Percentiles rank a stretch among this genome's conserved stretches.
Conservation (phyloP, 2,113 vertebrate genomes). For the Isurus oxyrinchus region DNA sequence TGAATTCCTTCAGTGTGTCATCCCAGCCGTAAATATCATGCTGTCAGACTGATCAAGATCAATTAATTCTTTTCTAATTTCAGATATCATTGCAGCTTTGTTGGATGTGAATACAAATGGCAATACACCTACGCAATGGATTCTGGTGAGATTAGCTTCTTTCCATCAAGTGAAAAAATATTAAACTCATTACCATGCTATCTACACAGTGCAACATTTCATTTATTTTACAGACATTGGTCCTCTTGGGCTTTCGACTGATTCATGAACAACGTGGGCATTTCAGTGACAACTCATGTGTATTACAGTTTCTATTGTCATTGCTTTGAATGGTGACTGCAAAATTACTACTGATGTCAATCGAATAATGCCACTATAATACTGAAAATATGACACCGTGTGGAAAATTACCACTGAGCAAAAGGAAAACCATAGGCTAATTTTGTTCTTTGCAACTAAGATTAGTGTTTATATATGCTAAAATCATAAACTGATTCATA, state of each 20-base stretch:
- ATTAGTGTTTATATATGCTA: background rate
- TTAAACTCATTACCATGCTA: slow-evolving; percentile 24
- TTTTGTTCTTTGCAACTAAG: background rate
- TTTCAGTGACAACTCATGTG: slow-evolving; percentile 6
- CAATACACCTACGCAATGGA: slow-evolving; percentile 3
- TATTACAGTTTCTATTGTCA: background rate
- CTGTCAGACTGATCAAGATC: slow-evolving; percentile 33
- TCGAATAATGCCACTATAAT: background rate
- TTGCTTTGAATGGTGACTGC: background rate
- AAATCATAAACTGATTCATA: background rate
- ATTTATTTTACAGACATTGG: background rate
- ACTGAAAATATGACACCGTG: background rate
- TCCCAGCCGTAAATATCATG: slow-evolving; percentile 14
- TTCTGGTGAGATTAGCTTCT: slow-evolving; percentile 29
- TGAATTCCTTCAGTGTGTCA: slow-evolving; percentile 7
- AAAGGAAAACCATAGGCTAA: background rate
- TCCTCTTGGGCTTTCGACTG: background rate
- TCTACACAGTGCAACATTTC: slow-evolving; percentile 9
- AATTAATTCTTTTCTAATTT: slow-evolving; percentile 29
- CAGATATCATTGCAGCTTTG: slow-evolving; percentile 18
- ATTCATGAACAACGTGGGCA: background rate
- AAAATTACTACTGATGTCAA: slow-evolving; percentile 21
- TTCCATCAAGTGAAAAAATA: slow-evolving; percentile 32
- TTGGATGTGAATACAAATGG: background rate
- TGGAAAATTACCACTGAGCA: background rate